Evolutionary conservation across 2,113 vertebrate species (phyloP), one percentile per base, ranked within the genome.

Genomic region (Rhynchopsitta pachyrhyncha): DNA sequence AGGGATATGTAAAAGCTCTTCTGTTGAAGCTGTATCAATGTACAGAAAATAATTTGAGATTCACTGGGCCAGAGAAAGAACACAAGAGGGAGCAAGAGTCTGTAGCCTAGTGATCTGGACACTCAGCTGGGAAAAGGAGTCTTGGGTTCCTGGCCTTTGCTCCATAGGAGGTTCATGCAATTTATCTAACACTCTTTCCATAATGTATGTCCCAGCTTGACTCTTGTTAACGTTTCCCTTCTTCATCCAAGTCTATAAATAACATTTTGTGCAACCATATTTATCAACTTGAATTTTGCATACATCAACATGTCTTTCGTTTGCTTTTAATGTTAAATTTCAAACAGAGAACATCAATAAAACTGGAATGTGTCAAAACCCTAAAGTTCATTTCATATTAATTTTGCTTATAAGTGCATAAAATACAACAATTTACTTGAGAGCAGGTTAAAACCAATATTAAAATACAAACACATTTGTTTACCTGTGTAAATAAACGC

Each of bases 81-180:
- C 95, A 82, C 52, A 79, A 96, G 95, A 96, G 95, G 96, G 94
- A 97, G 95, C 67, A 95, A 96, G 97, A 93, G 86, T 76, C 92
- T 96, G 73, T 92, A 97, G 94, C 95, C 96, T 95, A 82, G 77
- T 96, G 93, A 94, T 97, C 42, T 91, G 93, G 96, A 87, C 52
- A 82, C 57, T 96, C 77, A 79, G 89, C 41, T 94, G 84, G 86
- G 89, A 87, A 94, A 94, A 84, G 24, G 27, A 91, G 81, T 37
- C 35, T 77, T 69, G 86, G 63, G 91, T 52, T 94, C 78, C 59
- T 67, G 86, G 86, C 55, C 91, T 86, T 85, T 78, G 42, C 64
- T 88, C 83, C 52, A 78, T 0, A 55, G 71, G 78, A 86, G 60
- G 64, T 92, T 87, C 77, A 31, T 28, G 27, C 37, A 79, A 52